Evolutionary conservation across 64 coral and sea anemone genomes (phyloP).

Genomic region (Dendronephthya gigantea): DNA sequence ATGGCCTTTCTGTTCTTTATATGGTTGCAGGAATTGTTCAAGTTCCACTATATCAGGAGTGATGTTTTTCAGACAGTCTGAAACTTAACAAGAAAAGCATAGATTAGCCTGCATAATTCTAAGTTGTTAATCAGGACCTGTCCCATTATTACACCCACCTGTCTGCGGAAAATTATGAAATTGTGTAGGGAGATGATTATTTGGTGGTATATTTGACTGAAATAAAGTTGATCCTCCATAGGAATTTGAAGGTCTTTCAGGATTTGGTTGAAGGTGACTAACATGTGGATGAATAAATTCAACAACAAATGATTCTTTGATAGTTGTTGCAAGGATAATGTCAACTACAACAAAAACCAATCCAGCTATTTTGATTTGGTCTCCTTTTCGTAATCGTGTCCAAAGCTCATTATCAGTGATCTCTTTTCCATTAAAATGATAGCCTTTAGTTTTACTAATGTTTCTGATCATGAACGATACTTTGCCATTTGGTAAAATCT

Average conservation of each 20-base stretch:
- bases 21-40: background rate
- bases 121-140: no score
- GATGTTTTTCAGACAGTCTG: background rate
- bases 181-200: no score
- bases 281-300: background rate
- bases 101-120: background rate
- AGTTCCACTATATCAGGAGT: background rate
- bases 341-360: background rate
- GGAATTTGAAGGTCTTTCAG: background rate
- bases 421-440: background rate
- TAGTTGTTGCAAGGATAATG: background rate
- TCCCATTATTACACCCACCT: no score
- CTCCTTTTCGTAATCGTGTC: background rate
- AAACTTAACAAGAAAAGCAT: background rate
- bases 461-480: background rate
- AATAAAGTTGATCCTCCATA: no score
- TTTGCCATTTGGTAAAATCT: background rate
- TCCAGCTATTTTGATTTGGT: background rate
- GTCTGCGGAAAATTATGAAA: no score
- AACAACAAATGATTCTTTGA: background rate
- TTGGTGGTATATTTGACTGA: no score
- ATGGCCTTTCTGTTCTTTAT: background rate
- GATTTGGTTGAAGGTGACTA: background rate
- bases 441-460: background rate
- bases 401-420: background rate